Evolutionary conservation across 2,113 vertebrate species (phyloP).

Genomic region (Cyphomyrus plagiostoma): DNA sequence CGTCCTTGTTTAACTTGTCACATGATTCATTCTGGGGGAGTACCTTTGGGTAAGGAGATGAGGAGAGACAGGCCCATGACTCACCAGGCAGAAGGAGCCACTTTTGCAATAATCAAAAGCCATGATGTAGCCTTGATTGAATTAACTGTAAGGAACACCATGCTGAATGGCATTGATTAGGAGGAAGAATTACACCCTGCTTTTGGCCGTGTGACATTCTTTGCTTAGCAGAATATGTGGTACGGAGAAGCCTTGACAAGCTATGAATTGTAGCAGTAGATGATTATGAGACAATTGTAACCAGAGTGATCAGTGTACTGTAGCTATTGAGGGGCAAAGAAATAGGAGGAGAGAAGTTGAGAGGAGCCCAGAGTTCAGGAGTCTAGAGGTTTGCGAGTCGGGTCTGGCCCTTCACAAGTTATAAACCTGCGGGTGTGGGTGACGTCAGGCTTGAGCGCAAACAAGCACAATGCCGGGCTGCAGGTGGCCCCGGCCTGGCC

Average conservation of each 20-base stretch:
- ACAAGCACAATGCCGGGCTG: constrained; percentile 55
- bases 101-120: not conserved
- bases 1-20: constrained; percentile 52
- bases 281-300: not conserved
- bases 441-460: constrained; percentile 59
- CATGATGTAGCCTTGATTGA: not conserved
- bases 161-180: not conserved
- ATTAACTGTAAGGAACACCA: not conserved
- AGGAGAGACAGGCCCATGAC: not conserved
- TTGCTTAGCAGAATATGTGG: not conserved
- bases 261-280: not conserved
- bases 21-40: constrained; percentile 18
- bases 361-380: not conserved
- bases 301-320: not conserved
- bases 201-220: not conserved
- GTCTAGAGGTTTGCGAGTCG: not conserved
- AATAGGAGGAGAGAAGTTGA: not conserved
- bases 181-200: not conserved
- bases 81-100: not conserved
- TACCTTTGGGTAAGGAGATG: not conserved
- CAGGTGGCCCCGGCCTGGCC: constrained; percentile 48
- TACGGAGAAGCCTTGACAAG: not conserved
- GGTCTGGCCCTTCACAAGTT: constrained; percentile 33
- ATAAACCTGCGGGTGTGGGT: constrained; percentile 60
- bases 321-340: not conserved